Conservation (phyloP, 1,140 invertebrate species). For the Diabrotica undecimpunctata region DNA sequence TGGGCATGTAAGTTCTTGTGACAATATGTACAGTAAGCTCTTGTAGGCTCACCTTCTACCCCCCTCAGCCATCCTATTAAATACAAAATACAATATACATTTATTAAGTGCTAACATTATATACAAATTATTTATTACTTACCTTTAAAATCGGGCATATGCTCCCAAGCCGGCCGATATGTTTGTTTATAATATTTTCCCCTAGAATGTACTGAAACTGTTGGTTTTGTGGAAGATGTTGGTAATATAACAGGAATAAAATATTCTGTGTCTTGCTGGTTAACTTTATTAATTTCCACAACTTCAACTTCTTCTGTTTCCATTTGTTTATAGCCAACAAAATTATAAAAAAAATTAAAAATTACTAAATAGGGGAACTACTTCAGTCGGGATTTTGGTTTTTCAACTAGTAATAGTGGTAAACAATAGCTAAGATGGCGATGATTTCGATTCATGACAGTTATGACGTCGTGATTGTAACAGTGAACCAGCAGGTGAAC, state of each 20-base stretch:
- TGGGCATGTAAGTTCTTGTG: constrained; percentile 60
- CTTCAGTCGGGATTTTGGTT: not conserved
- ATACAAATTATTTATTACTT: constrained; percentile 11
- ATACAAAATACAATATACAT: constrained; percentile 11
- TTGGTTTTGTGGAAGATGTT: not conserved
- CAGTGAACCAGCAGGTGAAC: too few species aligned
- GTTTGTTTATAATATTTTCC: constrained; percentile 54
- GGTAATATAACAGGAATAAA: not conserved
- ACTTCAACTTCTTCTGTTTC: not conserved
- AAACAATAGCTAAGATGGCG: not conserved
- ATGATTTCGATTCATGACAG: not conserved
- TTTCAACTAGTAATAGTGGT: not conserved
- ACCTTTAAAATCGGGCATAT: constrained; percentile 58
- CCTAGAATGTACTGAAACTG: constrained; percentile 19
- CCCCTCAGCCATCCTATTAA: constrained; percentile 54
- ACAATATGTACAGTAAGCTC: constrained; percentile 57
- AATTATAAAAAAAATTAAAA: constrained; percentile 4
- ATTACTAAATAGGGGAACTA: not conserved
- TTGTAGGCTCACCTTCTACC: constrained; percentile 51
- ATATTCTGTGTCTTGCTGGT: not conserved
- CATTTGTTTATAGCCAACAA: not conserved
- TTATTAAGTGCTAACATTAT: not conserved
- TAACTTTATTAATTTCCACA: not conserved
- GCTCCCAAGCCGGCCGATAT: constrained; percentile 58
- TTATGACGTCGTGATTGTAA: too few species aligned